Evolutionary conservation across 2,113 vertebrate species (phyloP).

Genomic region (Turdus rufiventris): DNA sequence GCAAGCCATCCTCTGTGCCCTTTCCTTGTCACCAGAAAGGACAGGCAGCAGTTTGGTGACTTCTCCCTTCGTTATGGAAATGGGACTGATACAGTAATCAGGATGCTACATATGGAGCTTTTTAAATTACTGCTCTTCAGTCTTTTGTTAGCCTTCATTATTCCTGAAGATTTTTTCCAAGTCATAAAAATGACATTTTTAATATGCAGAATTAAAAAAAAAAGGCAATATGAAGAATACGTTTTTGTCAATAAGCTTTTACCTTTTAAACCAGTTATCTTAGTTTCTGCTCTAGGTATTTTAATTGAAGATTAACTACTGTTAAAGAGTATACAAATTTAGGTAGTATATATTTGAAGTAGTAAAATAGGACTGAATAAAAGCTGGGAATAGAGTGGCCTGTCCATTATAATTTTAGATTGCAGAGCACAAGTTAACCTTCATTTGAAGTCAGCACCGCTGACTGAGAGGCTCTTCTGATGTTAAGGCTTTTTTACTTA

Average conservation of each 20-base stretch:
- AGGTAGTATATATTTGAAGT: slow-evolving; percentile 57
- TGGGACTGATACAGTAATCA: slow-evolving; percentile 71
- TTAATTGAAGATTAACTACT: slow-evolving; percentile 82
- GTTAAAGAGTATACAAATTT: slow-evolving; percentile 75
- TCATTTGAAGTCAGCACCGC: slow-evolving; percentile 42
- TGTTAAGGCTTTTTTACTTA: not conserved
- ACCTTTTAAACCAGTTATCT: slow-evolving; percentile 78
- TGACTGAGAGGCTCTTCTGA: not conserved
- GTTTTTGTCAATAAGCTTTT: slow-evolving; percentile 77
- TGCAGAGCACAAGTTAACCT: slow-evolving; percentile 31
- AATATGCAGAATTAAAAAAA: slow-evolving; percentile 75
- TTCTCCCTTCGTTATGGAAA: slow-evolving; percentile 53
- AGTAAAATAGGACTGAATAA: slow-evolving; percentile 60
- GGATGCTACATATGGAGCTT: slow-evolving; percentile 70
- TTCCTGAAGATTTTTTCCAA: slow-evolving; percentile 67
- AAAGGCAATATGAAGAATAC: slow-evolving; percentile 70
- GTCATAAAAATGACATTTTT: slow-evolving; percentile 80
- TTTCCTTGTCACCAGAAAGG: slow-evolving; percentile 38
- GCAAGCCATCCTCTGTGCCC: not conserved
- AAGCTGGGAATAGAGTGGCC: slow-evolving; percentile 23
- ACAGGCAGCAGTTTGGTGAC: slow-evolving; percentile 45
- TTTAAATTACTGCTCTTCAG: slow-evolving; percentile 69
- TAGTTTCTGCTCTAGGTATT: slow-evolving; percentile 79
- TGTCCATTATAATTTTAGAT: slow-evolving; percentile 65
- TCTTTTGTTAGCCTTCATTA: slow-evolving; percentile 78